phyloP scores from a whole-genome alignment of 2,888 invertebrate genomes.

The Hyppa rectilinea region DNA sequence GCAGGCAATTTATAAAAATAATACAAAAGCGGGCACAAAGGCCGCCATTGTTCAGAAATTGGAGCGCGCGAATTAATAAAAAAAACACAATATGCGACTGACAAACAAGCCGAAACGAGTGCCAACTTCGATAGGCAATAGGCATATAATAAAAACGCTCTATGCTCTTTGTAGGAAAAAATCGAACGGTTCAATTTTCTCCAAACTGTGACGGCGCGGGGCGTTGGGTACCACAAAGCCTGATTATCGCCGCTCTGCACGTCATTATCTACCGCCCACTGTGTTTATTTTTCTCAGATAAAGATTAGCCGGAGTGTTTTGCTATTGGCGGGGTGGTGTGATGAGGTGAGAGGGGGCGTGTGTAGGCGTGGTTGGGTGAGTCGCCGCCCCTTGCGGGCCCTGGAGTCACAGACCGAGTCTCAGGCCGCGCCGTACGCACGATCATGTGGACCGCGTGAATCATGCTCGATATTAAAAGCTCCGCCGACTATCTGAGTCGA shows the following conservation, averaged over 20 bases:
- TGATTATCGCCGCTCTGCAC: conserved; percentile 87
- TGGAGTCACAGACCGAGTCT: conserved; percentile 45
- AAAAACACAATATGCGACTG: conserved; percentile 79
- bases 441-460: conserved; percentile 80
- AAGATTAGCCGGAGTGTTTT: conserved; percentile 88
- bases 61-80: conserved; percentile 70
- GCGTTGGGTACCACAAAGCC: conserved; percentile 87
- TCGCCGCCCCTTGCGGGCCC: conserved; percentile 59
- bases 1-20: conserved; percentile 82
- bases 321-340: conserved; percentile 85
- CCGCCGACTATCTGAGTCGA: conserved; percentile 97
- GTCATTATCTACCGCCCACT: conserved; percentile 89
- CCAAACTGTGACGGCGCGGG: conserved; percentile 83
- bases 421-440: conserved; percentile 76
- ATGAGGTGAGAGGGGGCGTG: conserved; percentile 77
- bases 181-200: conserved; percentile 82
- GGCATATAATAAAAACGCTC: conserved; percentile 75
- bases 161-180: conserved; percentile 70
- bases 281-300: conserved; percentile 91
- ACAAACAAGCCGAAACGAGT: conserved; percentile 77
- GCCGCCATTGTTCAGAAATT: conserved; percentile 70
- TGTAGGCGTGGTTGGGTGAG: conserved; percentile 76
- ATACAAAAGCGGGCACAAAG: conserved; percentile 76
- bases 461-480: conserved; percentile 98
- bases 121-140: conserved; percentile 75